Percentiles rank a stretch among this genome's conserved stretches.
These are phyloP conservation scores for Oceanodroma leucorhoa DNA, from an alignment of 2,797 vertebrate genomes.

Conservation along the genomic window DNA sequence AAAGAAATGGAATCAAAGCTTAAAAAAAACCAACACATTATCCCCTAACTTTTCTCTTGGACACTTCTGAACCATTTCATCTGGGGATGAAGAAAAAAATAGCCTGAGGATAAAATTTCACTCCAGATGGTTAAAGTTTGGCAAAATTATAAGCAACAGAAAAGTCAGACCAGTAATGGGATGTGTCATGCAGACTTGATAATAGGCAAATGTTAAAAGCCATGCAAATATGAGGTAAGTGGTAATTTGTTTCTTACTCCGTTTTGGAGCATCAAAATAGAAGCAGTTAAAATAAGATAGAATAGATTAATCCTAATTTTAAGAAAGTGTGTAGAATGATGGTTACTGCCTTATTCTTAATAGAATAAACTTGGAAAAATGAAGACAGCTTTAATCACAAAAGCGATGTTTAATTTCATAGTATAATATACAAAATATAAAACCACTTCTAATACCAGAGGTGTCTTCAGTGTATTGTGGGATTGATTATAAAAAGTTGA, in stretches of 20 bases:
- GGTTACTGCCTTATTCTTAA: neutral
- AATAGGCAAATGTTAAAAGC: neutral
- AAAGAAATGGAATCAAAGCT: neutral
- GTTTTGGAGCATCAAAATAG: neutral
- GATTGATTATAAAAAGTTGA: neutral
- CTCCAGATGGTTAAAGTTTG: neutral
- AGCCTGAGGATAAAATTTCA: neutral
- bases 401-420: neutral
- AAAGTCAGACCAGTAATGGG: neutral
- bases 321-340: neutral
- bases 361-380: neutral
- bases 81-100: neutral
- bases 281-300: neutral
- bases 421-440: neutral
- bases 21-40: rapidly evolving
- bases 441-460: neutral
- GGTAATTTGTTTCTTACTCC: neutral
- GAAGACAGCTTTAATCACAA: neutral
- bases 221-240: neutral
- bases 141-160: neutral
- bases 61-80: neutral
- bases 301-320: neutral
- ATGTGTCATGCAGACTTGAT: neutral
- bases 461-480: neutral
- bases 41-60: neutral